Percentiles rank a stretch among this genome's conserved stretches.
Conservation (phyloP, 2,888 invertebrate species). For the Agrenia bidenticulata region DNA sequence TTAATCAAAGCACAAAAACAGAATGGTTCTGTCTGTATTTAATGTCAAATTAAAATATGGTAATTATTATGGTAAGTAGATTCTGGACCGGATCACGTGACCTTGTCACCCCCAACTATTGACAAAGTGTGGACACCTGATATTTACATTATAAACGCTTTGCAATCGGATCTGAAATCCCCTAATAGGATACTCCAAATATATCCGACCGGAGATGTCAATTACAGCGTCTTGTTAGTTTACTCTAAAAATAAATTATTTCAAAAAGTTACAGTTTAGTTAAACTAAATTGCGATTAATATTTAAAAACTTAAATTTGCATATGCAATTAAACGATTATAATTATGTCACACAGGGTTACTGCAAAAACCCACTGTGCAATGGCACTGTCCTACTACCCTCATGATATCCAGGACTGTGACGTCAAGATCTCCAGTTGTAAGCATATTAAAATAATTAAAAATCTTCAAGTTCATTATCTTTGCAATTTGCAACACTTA, state of each 20-base stretch:
- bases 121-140: constrained; percentile 59
- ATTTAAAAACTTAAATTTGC: background rate
- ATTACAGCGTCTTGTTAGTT: constrained; percentile 23
- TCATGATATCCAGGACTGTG: constrained; percentile 58
- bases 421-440: constrained; percentile 58
- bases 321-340: background rate
- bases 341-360: too few species aligned
- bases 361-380: constrained; percentile 57
- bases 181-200: constrained; percentile 24
- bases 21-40: too few species aligned
- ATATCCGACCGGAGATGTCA: constrained; percentile 24
- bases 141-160: constrained; percentile 58
- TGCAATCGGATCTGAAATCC: constrained; percentile 55
- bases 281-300: background rate
- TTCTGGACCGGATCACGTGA: constrained; percentile 5
- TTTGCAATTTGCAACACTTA: background rate
- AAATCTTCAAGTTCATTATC: background rate
- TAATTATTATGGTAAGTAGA: constrained; percentile 5
- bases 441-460: constrained; percentile 44
- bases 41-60: too few species aligned
- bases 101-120: constrained; percentile 38
- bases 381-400: constrained; percentile 59
- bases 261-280: background rate
- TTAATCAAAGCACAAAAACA: too few species aligned
- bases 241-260: constrained; percentile 25